A percentile compares a stretch with the other conserved stretches of the same genome.
Evolutionary conservation across 2,888 invertebrate genomes (phyloP).

Genomic region (Synanthedon vespiformis): DNA sequence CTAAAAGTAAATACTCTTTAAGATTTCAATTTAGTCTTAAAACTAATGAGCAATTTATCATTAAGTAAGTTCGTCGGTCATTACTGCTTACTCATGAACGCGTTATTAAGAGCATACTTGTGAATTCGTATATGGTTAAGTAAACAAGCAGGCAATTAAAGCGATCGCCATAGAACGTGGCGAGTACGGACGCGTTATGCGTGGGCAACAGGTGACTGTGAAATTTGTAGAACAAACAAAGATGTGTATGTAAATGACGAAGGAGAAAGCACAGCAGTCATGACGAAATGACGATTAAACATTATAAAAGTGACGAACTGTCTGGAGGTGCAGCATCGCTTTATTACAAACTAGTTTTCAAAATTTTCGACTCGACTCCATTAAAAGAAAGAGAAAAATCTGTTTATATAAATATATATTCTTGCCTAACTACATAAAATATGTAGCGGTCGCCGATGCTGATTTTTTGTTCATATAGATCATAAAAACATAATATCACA

Average conservation of each 20-base stretch:
- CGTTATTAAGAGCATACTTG: neutral
- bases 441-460: too few relatives aligned
- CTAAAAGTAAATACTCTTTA: too few relatives aligned
- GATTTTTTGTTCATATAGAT: too few relatives aligned
- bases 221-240: conserved; percentile 60
- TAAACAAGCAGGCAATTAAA: neutral
- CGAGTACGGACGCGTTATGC: conserved; percentile 2
- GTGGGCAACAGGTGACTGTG: conserved; percentile 25
- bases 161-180: neutral
- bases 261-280: conserved; percentile 48
- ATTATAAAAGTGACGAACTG: conserved; percentile 31
- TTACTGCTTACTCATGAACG: too few relatives aligned
- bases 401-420: too few relatives aligned
- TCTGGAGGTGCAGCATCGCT: conserved; percentile 23
- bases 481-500: too few relatives aligned
- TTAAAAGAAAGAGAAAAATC: too few relatives aligned
- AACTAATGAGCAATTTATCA: too few relatives aligned
- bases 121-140: neutral
- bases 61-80: too few relatives aligned
- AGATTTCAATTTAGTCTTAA: too few relatives aligned
- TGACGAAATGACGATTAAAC: conserved; percentile 49
- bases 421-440: too few relatives aligned
- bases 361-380: neutral
- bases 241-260: conserved; percentile 53
- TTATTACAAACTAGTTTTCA: neutral